Evolutionary conservation across 2,888 invertebrate genomes (phyloP), one percentile per base, ranked within the genome.

Genomic region (Melanargia galathea): DNA sequence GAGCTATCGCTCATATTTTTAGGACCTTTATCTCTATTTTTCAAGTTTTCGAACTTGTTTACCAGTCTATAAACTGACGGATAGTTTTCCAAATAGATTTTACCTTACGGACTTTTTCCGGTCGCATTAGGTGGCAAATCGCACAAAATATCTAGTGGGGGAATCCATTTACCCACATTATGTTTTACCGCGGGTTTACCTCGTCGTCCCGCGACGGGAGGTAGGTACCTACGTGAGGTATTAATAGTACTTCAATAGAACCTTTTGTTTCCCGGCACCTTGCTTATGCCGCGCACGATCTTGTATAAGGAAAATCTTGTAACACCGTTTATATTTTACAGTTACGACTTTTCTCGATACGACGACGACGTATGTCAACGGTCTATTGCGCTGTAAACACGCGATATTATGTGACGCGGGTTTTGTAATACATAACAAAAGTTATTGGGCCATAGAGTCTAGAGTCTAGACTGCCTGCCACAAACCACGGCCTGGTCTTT

Each of bases 221-320:
- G n/a, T n/a, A n/a, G n/a, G n/a, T n/a, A n/a, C n/a, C 22, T 54
- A 54, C 54, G 38, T 54, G 54, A 22, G n/a, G n/a, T 49, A 49
- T 49, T 33, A 22, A 52, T 35, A 38, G 22, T 24, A n/a, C n/a
- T 24, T 49, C 18, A 22, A 52, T 35, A 38, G 22, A 38, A n/a
- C n/a, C 38, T 40, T 54, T 54, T 54, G 38, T 54, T 38, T 38
- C 13, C 24, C 16, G 2, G 18, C 8, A 38, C 54, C 38, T 54
- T 40, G 38, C 22, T 13, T 38, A 54, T 54, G 38, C 38, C 13
- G 38, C 38, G 38, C 54, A 54, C 54, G 54, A 54, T 38, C 24
- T 18, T 16, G n/a, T 16, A 52, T 35, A 40, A 40, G 54, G 54
- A 54, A 54, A 54, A 54, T 40, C 38, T 40, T 22, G n/a, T 6